Conservation (phyloP, 2,797 vertebrate genomes). For the Acanthornis magna region DNA sequence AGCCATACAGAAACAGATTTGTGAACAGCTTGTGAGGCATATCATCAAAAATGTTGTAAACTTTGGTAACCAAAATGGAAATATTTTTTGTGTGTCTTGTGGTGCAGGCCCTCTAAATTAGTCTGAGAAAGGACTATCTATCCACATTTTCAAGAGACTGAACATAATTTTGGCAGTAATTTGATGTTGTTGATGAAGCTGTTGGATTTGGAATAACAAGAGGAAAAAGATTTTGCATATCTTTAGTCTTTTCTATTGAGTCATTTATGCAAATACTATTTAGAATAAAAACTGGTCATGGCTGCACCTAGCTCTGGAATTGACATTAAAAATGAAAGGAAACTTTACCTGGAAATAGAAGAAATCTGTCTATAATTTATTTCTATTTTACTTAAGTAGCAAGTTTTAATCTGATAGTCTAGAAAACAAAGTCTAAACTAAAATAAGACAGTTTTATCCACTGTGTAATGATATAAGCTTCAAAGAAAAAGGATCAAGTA, state of each 20-base stretch:
- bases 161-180: slow-evolving; percentile 35
- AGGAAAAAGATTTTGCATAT: not conserved
- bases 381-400: not conserved
- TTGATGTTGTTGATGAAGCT: slow-evolving; percentile 13
- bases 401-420: not conserved
- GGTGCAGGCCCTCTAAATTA: slow-evolving; percentile 10
- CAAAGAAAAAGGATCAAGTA: not conserved
- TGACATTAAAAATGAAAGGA: not conserved
- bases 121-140: slow-evolving; percentile 4
- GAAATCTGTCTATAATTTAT: not conserved
- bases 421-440: not conserved
- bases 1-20: slow-evolving; percentile 51
- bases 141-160: slow-evolving; percentile 15
- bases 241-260: not conserved
- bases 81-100: slow-evolving; percentile 32
- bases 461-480: not conserved
- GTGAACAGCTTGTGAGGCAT: slow-evolving; percentile 59
- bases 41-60: slow-evolving; percentile 44
- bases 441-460: not conserved
- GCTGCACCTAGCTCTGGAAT: not conserved
- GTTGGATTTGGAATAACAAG: not conserved
- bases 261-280: not conserved
- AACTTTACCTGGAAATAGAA: not conserved
- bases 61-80: slow-evolving; percentile 39
- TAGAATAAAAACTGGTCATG: not conserved